Percentiles rank a stretch among this genome's conserved stretches.
Conservation (phyloP, 2,113 vertebrate species). For the Ornithorhynchus anatinus region DNA sequence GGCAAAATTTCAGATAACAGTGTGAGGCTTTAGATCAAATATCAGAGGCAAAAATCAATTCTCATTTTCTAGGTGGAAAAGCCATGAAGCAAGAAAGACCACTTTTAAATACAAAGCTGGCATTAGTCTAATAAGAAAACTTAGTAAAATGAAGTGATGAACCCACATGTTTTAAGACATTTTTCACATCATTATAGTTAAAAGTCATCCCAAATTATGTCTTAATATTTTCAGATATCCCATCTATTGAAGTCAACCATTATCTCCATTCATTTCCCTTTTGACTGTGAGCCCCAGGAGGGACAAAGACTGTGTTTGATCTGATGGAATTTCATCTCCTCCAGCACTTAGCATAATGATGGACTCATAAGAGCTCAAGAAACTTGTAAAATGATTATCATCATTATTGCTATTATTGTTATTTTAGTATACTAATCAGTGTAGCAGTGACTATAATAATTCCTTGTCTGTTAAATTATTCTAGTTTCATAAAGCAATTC, state of each 20-base stretch:
- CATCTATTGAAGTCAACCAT: background rate
- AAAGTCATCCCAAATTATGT: background rate
- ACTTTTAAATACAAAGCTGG: slow-evolving; percentile 16
- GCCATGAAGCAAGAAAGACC: background rate
- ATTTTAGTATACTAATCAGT: too few species aligned
- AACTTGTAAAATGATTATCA: too few species aligned
- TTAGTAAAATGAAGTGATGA: background rate
- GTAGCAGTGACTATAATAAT: too few species aligned
- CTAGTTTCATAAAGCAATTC: too few species aligned
- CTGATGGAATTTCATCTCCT: too few species aligned
- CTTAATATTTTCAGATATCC: background rate
- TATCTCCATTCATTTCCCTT: background rate
- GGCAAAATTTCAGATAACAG: background rate
- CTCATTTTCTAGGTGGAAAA: slow-evolving; percentile 26
- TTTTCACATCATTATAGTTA: background rate
- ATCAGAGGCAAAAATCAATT: slow-evolving; percentile 17
- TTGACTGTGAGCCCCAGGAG: too few species aligned
- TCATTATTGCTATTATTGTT: too few species aligned
- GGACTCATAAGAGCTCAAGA: too few species aligned
- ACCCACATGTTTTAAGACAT: background rate
- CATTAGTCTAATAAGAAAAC: background rate
- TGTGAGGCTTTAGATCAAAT: background rate
- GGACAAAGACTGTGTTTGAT: too few species aligned
- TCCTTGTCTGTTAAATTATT: too few species aligned
- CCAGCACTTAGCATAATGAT: too few species aligned